phyloP scores from a whole-genome alignment of 2,797 vertebrate genomes.

The Tympanoctomys barrerae region DNA sequence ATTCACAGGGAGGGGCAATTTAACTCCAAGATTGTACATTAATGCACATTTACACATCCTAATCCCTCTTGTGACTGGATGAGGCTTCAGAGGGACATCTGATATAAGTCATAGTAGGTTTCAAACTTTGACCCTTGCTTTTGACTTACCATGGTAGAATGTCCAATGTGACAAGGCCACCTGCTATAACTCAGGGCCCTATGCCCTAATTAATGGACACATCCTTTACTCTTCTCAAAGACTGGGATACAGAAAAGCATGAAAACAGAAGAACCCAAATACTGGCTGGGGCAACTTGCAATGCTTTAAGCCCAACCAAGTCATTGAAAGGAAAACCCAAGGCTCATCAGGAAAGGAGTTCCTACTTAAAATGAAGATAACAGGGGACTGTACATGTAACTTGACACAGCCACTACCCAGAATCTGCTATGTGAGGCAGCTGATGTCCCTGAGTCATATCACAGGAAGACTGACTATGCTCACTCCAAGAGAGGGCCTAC shows the following conservation, averaged over 20 bases:
- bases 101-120: not conserved
- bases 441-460: not conserved
- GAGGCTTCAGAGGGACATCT: not conserved
- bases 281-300: not conserved
- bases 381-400: not conserved
- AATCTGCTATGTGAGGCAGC: not conserved
- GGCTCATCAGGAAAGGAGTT: not conserved
- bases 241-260: not conserved
- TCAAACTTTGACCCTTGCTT: not conserved
- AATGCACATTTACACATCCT: too few species aligned
- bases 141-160: not conserved
- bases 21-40: not conserved
- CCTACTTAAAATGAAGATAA: not conserved
- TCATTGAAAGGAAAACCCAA: not conserved
- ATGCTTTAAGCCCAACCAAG: not conserved
- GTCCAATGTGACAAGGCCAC: not conserved
- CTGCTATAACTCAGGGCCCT: not conserved
- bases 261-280: not conserved
- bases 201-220: not conserved
- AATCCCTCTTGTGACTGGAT: not conserved
- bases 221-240: not conserved
- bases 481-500: not conserved
- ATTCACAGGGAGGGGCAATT: not conserved
- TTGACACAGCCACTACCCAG: not conserved
- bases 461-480: not conserved